A percentile compares a stretch with the other conserved stretches of the same genome.
These are phyloP conservation scores for Callosobruchus maculatus DNA, from an alignment of 2,888 invertebrate species.

Conservation along the genomic window DNA sequence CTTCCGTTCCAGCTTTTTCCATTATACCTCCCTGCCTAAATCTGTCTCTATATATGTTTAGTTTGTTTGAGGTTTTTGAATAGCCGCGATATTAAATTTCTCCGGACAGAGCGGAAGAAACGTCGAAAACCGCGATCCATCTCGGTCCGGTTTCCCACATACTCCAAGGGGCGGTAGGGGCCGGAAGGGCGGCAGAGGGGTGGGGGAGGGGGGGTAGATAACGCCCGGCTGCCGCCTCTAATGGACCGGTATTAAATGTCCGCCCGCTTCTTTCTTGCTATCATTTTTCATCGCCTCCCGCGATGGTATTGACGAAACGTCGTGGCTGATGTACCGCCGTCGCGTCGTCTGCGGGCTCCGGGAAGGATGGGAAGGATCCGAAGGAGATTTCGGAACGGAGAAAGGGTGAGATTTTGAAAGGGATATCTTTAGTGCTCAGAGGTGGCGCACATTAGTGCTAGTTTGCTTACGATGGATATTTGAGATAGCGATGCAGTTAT, in stretches of 20 bases:
- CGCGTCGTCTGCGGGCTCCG: not conserved
- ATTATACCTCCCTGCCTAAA: not conserved
- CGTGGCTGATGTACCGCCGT: slow-evolving; percentile 10
- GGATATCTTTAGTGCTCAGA: not conserved
- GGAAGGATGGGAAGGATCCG: too few species aligned
- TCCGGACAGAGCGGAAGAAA: not conserved
- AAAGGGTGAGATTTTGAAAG: not conserved
- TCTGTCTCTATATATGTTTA: not conserved
- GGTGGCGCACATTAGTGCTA: not conserved
- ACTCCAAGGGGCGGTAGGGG: slow-evolving; percentile 18
- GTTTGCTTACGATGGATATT: not conserved
- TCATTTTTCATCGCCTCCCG: slow-evolving; percentile 45
- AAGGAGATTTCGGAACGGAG: not conserved
- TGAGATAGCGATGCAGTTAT: not conserved
- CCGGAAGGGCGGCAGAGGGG: not conserved
- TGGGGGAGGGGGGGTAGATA: not conserved
- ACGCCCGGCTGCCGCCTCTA: slow-evolving; percentile 24
- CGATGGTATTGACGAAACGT: slow-evolving; percentile 36
- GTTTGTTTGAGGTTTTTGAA: not conserved
- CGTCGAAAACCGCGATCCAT: slow-evolving; percentile 11
- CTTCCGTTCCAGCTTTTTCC: not conserved
- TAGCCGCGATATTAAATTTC: not conserved
- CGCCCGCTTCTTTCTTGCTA: slow-evolving; percentile 37
- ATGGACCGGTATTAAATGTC: slow-evolving; percentile 47
- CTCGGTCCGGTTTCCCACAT: slow-evolving; percentile 22